Conservation (phyloP, 1,140 invertebrate species). For the Trachelipus rathkii region DNA sequence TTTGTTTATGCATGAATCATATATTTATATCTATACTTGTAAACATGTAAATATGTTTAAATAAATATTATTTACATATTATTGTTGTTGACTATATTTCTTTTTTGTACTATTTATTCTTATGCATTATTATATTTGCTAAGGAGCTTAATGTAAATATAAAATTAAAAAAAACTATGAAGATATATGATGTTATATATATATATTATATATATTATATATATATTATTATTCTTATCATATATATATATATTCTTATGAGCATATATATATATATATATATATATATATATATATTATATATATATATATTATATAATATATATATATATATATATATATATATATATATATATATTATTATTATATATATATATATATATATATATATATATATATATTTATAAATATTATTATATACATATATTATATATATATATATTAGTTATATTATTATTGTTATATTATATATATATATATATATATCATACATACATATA, state of each 20-base stretch:
- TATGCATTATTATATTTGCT: no score
- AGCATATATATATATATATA: neutral
- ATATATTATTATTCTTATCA: neutral
- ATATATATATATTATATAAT: conserved; percentile 15
- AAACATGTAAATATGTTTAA: no score
- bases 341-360: conserved; percentile 15
- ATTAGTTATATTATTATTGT: no score
- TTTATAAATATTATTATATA: neutral
- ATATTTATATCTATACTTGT: no score
- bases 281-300: conserved; percentile 13
- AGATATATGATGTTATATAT: no score
- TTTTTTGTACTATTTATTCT: no score
- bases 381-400: conserved; percentile 13
- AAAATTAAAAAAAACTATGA: no score
- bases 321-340: conserved; percentile 15
- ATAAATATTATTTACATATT: no score
- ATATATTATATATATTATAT: conserved; percentile 15
- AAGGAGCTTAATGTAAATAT: no score
- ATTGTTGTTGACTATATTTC: no score
- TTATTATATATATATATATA: conserved; percentile 12
- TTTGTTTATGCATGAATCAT: no score
- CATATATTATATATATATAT: conserved; percentile 12
- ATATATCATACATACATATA: conserved; percentile 4
- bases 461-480: conserved; percentile 15
- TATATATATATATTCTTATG: neutral